Evolutionary conservation across 2,888 invertebrate genomes (phyloP).

Genomic region (Drosophila atroscutellata): DNA sequence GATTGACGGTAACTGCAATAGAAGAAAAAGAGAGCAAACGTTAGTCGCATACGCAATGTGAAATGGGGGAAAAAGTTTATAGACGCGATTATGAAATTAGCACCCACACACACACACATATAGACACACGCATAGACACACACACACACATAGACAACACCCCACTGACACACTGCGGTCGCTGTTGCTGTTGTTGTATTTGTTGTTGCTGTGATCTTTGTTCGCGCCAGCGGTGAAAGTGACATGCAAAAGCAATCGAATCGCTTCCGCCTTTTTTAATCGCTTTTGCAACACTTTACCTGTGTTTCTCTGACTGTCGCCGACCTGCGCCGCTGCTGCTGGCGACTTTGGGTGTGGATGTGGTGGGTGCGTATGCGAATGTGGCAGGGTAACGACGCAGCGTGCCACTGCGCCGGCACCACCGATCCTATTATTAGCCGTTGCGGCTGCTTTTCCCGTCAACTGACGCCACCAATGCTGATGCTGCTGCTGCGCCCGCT

Average conservation of each 20-base stretch:
- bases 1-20: slow-evolving; percentile 93
- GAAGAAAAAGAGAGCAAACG: slow-evolving; percentile 40
- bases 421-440: slow-evolving; percentile 56
- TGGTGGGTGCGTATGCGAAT: slow-evolving; percentile 39
- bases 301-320: slow-evolving; percentile 57
- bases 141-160: slow-evolving; percentile 1
- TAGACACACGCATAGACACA: slow-evolving; percentile 9
- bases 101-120: slow-evolving; percentile 39
- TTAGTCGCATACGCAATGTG: slow-evolving; percentile 28
- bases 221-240: slow-evolving; percentile 82
- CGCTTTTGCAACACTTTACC: slow-evolving; percentile 29
- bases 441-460: slow-evolving; percentile 27
- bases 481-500: slow-evolving; percentile 22
- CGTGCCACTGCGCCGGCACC: slow-evolving; percentile 63
- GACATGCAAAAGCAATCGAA: slow-evolving; percentile 83
- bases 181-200: slow-evolving; percentile 5
- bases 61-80: slow-evolving; percentile 19
- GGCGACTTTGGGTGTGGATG: slow-evolving; percentile 4
- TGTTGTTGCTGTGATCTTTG: slow-evolving; percentile 13
- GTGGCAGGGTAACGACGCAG: slow-evolving; percentile 45
- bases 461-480: background rate
- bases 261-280: slow-evolving; percentile 64
- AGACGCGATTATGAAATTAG: slow-evolving; percentile 63
- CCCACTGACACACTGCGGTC: slow-evolving; percentile 47
- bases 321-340: slow-evolving; percentile 23